phyloP scores from a whole-genome alignment of 2,113 vertebrate species.

The Dendropsophus ebraccatus region DNA sequence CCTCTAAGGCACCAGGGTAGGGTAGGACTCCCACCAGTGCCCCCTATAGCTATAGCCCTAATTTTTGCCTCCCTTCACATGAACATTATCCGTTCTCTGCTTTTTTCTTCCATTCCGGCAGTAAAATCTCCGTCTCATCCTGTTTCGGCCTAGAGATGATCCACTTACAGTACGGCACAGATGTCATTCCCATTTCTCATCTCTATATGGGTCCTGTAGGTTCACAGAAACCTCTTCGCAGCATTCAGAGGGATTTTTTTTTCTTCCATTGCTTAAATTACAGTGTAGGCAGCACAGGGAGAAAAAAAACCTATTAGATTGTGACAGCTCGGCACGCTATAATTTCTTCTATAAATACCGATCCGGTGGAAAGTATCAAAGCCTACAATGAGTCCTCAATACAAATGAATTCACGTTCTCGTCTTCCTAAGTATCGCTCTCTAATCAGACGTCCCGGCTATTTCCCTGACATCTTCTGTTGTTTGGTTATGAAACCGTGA shows the following conservation, averaged over 20 bases:
- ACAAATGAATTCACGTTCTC: conserved; percentile 16
- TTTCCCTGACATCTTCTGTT: conserved; percentile 23
- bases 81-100: not conserved
- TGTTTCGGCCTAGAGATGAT: not conserved
- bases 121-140: not conserved
- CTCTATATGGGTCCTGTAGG: conserved; percentile 8
- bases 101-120: not conserved
- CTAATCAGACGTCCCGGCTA: conserved; percentile 7
- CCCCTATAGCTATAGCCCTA: not conserved
- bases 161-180: not conserved
- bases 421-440: conserved; percentile 1
- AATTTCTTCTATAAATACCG: conserved; percentile 50
- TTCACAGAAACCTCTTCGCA: not conserved
- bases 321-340: conserved; percentile 35
- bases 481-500: conserved; percentile 28
- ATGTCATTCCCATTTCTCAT: not conserved
- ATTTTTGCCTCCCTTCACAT: not conserved
- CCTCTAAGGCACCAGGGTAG: no score
- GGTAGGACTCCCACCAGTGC: no score
- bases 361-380: conserved; percentile 37
- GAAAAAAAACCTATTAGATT: conserved; percentile 45
- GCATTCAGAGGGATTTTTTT: not conserved
- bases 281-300: not conserved
- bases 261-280: conserved; percentile 40
- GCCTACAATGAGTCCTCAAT: conserved; percentile 34